Conservation (phyloP, 2,888 invertebrate species). For the Trissolcus japonicus region DNA sequence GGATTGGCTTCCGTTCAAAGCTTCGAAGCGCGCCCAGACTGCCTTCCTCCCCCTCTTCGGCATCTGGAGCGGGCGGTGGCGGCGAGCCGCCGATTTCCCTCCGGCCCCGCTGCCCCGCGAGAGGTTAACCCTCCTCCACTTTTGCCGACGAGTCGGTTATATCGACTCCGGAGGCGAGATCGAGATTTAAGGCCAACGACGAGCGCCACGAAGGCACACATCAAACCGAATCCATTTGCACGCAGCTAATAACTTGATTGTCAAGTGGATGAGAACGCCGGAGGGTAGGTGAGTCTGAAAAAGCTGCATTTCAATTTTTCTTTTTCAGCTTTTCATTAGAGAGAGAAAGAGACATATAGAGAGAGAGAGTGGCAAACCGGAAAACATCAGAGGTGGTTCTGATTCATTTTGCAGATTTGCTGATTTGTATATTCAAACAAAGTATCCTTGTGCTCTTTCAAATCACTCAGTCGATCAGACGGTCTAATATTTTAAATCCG, state of each 20-base stretch:
- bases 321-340: not conserved
- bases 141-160: constrained; percentile 41
- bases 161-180: constrained; percentile 68
- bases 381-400: no score
- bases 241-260: constrained; percentile 50
- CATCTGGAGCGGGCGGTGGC: constrained; percentile 58
- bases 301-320: not conserved
- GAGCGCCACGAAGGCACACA: constrained; percentile 47
- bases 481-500: no score
- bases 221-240: constrained; percentile 48
- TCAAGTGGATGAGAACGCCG: constrained; percentile 2
- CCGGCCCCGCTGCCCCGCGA: constrained; percentile 46
- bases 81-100: constrained; percentile 55
- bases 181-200: constrained; percentile 72
- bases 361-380: no score
- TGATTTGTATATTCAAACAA: not conserved
- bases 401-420: not conserved
- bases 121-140: constrained; percentile 57
- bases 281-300: not conserved
- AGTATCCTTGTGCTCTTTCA: no score
- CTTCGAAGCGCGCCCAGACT: constrained; percentile 75
- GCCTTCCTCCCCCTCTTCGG: constrained; percentile 69
- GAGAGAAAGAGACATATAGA: no score
- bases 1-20: constrained; percentile 74
- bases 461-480: no score